Evolutionary conservation across 2,888 invertebrate genomes (phyloP), one percentile per base, ranked within the genome.

Genomic region (Chalcis sispes): DNA sequence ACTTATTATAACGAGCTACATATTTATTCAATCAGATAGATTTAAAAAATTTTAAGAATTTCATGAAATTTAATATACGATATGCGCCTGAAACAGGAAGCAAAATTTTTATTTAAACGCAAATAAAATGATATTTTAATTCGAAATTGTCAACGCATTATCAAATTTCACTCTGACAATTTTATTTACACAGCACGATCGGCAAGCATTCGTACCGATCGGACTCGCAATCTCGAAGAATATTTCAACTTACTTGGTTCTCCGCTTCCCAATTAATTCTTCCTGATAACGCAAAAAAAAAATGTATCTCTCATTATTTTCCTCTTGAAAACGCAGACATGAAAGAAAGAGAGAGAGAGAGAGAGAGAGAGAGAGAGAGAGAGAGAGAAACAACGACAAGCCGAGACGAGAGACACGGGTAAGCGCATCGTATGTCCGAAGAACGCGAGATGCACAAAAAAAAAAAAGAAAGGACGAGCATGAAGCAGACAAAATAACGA

Each of bases 221-320:
- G 7, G 8, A 25, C 10, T 4, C n/a, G 18, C 50, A 70, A 50
- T 42, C 20, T 20, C 27, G 18, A 32, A 18, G 20, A 70, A 52
- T 70, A 70, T 36, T 40, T 70, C 61, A 61, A 32, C 25, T 18
- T 27, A 10, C 58, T 48, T 42, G 2, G 18, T 10, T 59, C 15
- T 58, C 5, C 58, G 65, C 52, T 59, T 66, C 50, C 71, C 46
- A 62, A 62, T 76, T 72, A 72, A 62, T 72, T 67, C 29, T 50
- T 20, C 5, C 65, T 36, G 36, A 70, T 59, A 65, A 65, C 25
- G 36, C 40, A 56, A 40, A 61, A n/a, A n/a, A n/a, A n/a, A n/a
- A 25, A 66, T 7, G 42, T 46, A 62, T 61, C 46, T 70, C 52
- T 40, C 46, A n/a, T 72, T 67, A 59, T 61, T 62, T 65, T 70